Conservation (phyloP, 2,888 invertebrate species). For the Phytoseiulus persimilis region DNA sequence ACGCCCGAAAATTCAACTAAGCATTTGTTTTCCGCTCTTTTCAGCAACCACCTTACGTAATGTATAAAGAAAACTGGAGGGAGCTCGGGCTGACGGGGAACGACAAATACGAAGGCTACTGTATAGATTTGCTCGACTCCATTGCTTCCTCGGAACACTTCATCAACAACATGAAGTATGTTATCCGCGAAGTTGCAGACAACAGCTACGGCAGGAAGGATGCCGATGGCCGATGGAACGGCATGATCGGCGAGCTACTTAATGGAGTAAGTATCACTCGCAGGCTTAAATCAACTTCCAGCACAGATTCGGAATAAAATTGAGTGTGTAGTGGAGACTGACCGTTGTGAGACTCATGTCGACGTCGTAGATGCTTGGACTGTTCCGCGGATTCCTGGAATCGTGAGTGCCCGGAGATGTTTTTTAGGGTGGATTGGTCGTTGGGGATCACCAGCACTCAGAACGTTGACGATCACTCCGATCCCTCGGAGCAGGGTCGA, state of each 20-base stretch:
- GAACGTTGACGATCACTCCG: too few relatives aligned
- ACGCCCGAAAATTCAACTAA: not conserved
- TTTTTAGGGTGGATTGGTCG: too few relatives aligned
- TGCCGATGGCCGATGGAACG: constrained; percentile 72
- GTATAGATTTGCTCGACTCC: constrained; percentile 77
- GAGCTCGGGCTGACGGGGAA: constrained; percentile 61
- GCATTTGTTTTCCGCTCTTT: not conserved
- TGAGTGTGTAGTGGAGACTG: too few relatives aligned
- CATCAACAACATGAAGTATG: constrained; percentile 44
- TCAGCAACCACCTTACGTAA: constrained; percentile 78
- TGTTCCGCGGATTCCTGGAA: too few relatives aligned
- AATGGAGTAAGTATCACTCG: constrained; percentile 61
- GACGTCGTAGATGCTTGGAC: too few relatives aligned
- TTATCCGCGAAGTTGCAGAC: constrained; percentile 68
- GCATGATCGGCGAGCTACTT: constrained; percentile 71
- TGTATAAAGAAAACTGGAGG: constrained; percentile 62
- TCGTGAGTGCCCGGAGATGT: too few relatives aligned
- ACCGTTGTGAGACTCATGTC: too few relatives aligned
- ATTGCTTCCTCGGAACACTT: constrained; percentile 59
- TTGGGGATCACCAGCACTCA: too few relatives aligned
- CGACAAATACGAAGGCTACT: constrained; percentile 77
- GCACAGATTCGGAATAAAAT: too few relatives aligned
- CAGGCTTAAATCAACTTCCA: too few relatives aligned
- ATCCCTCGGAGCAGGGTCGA: too few relatives aligned
- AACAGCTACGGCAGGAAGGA: constrained; percentile 70